A percentile compares a stretch with the other conserved stretches of the same genome.
Evolutionary conservation across 2,797 vertebrate genomes (phyloP).

Genomic region (Aythya fuligula): DNA sequence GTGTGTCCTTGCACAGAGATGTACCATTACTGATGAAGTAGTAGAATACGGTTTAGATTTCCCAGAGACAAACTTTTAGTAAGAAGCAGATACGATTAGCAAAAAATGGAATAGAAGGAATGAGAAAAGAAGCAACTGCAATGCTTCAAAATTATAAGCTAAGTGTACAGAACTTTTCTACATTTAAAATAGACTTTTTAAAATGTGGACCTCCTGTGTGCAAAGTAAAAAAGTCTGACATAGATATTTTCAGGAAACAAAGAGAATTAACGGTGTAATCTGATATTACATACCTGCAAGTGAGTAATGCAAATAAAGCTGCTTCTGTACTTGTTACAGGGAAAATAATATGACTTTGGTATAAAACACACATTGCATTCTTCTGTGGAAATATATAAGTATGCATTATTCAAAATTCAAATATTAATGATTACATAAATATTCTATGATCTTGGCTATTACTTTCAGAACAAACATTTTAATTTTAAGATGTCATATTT

Average conservation of each 20-base stretch:
- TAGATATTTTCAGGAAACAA: constrained; percentile 17
- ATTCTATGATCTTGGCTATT: constrained; percentile 56
- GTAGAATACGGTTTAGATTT: not conserved
- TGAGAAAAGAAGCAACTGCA: not conserved
- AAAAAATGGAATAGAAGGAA: not conserved
- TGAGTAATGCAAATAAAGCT: constrained; percentile 34
- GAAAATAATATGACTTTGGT: not conserved
- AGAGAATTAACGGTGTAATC: not conserved
- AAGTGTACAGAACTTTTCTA: not conserved
- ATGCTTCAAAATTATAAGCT: not conserved
- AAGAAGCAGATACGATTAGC: not conserved
- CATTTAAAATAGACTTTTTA: not conserved
- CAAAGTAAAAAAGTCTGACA: not conserved
- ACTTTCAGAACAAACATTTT: constrained; percentile 67
- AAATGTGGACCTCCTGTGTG: not conserved
- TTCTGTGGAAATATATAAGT: constrained; percentile 12
- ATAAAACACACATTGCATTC: not conserved
- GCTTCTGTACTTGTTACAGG: constrained; percentile 18
- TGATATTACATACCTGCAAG: constrained; percentile 43
- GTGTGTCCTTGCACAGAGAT: constrained; percentile 39
- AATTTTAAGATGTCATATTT: constrained; percentile 65
- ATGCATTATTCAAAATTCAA: constrained; percentile 56
- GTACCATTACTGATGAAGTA: not conserved
- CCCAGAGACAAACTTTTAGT: not conserved
- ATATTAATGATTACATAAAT: constrained; percentile 62